Conservation (phyloP, 2,113 vertebrate genomes). For the Heterochromis multidens region DNA sequence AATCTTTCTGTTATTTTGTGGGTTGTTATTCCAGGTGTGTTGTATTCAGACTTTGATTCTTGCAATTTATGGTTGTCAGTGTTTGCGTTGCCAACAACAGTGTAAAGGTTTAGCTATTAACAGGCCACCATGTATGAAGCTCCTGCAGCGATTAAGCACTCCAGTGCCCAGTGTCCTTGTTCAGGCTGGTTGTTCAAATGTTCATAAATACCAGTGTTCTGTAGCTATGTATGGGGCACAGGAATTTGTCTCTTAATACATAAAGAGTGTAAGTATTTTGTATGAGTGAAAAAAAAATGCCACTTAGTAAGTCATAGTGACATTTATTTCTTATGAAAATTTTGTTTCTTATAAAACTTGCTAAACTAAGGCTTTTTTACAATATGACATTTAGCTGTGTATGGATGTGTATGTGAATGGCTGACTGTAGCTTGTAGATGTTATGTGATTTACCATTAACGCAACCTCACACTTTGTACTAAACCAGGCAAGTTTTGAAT, state of each 20-base stretch:
- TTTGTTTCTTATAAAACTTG: neutral
- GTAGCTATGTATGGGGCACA: neutral
- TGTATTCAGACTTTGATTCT: neutral
- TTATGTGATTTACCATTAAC: no score
- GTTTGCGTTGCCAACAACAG: neutral
- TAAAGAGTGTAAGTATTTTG: neutral
- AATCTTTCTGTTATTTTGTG: no score
- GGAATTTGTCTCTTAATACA: rapidly evolving
- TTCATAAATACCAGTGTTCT: neutral
- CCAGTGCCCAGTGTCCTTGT: no score
- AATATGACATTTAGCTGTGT: no score
- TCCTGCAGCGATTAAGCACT: no score
- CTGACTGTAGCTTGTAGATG: no score
- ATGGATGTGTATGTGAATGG: no score
- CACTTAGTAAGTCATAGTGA: neutral
- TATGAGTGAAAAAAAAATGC: neutral
- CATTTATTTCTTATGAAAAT: neutral
- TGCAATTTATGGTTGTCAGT: neutral
- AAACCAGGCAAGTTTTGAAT: neutral
- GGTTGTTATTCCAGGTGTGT: neutral
- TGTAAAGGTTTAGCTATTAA: neutral
- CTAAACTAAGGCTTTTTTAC: neutral
- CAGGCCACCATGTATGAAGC: neutral
- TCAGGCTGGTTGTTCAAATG: neutral
- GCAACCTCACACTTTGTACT: neutral